Evolutionary conservation across 2,113 vertebrate species (phyloP).

Genomic region (Fukomys damarensis): DNA sequence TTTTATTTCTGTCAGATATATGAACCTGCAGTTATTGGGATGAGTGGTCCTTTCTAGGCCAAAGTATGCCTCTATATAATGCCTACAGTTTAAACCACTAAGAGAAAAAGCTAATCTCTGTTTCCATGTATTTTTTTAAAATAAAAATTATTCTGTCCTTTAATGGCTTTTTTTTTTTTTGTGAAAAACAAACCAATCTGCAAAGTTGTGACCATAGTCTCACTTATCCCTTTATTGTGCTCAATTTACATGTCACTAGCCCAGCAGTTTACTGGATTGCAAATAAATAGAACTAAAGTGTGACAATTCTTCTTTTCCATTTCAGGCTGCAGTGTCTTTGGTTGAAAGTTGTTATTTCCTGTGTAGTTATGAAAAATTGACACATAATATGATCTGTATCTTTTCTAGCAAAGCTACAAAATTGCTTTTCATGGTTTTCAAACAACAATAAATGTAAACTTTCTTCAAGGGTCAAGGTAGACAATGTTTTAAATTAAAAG

Average conservation of each 20-base stretch:
- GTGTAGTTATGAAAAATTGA: background rate
- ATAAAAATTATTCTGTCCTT: background rate
- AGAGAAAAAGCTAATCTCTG: background rate
- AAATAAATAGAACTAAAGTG: background rate
- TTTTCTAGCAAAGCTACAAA: conserved; percentile 36
- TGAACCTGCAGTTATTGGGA: background rate
- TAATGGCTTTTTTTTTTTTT: background rate
- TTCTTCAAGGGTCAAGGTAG: background rate
- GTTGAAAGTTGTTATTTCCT: background rate
- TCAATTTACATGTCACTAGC: background rate
- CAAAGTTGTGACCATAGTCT: background rate
- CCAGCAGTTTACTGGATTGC: background rate
- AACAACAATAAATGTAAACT: conserved; percentile 35
- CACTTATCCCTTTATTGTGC: conserved; percentile 6
- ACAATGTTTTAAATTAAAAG: background rate
- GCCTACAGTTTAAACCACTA: background rate
- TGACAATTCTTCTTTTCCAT: background rate
- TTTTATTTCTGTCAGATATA: background rate
- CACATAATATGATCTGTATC: conserved; percentile 8
- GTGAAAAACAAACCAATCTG: background rate
- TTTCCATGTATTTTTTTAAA: background rate
- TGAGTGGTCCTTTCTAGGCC: background rate
- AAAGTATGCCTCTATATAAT: background rate
- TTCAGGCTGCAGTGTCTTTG: conserved; percentile 8
- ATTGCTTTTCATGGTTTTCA: conserved; percentile 62